A percentile compares a stretch with the other conserved stretches of the same genome.
Evolutionary conservation across 2,797 vertebrate species (phyloP).

Genomic region (Schizothorax lantsangensis): DNA sequence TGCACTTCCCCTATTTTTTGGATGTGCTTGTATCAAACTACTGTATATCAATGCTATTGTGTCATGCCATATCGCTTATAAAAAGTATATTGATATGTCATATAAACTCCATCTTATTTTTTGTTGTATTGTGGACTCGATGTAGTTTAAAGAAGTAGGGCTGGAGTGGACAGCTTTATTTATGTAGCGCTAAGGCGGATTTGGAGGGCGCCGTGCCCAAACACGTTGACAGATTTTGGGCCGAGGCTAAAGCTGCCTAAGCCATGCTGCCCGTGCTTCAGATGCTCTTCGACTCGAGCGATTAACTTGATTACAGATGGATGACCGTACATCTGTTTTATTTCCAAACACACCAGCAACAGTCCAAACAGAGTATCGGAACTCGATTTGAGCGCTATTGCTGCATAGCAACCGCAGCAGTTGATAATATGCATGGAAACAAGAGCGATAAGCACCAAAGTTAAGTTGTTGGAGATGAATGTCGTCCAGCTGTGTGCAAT

Average conservation of each 20-base stretch:
- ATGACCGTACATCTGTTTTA: conserved; percentile 36
- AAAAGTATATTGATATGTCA: no score
- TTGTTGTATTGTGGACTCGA: conserved; percentile 8
- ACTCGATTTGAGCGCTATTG: not conserved
- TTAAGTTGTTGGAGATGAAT: conserved; percentile 30
- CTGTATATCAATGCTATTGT: no score
- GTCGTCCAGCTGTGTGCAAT: conserved; percentile 33
- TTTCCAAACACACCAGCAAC: conserved; percentile 8
- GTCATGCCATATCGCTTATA: no score
- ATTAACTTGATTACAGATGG: conserved; percentile 39
- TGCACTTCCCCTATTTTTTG: no score
- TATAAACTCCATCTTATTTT: conserved; percentile 15
- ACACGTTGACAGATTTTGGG: conserved; percentile 41
- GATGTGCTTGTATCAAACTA: no score
- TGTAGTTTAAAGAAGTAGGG: conserved; percentile 11
- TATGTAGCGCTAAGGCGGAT: conserved; percentile 52
- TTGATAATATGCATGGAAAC: not conserved
- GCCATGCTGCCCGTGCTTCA: conserved; percentile 18
- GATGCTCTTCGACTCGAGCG: conserved; percentile 15
- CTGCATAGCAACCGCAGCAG: not conserved
- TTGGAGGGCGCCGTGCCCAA: conserved; percentile 42
- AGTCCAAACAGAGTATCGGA: not conserved
- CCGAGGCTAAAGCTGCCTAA: conserved; percentile 43
- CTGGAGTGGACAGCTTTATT: conserved; percentile 39
- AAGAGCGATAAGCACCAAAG: not conserved